phyloP scores from a whole-genome alignment of 2,888 invertebrate species.

The Lasioglossum morio region DNA sequence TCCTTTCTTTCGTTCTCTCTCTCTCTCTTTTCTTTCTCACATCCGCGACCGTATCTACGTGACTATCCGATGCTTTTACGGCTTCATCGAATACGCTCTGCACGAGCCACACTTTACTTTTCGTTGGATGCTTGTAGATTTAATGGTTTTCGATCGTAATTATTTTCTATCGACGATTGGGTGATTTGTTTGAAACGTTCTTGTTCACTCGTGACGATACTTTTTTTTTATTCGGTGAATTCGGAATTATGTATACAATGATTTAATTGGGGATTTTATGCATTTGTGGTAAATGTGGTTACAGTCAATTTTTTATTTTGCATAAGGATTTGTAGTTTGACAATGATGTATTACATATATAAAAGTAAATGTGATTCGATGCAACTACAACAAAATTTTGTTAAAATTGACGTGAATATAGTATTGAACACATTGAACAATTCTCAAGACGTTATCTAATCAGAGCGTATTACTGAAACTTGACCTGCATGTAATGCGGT shows the following conservation, averaged over 20 bases:
- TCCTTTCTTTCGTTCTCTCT: conserved; percentile 2
- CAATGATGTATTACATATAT: no score
- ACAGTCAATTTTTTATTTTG: no score
- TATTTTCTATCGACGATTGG: neutral
- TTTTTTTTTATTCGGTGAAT: neutral
- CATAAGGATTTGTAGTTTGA: no score
- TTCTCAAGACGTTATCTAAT: neutral
- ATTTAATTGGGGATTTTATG: no score
- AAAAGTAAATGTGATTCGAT: no score
- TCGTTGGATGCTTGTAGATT: neutral
- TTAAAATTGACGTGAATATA: no score
- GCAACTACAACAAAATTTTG: no score
- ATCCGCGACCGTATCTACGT: conserved; percentile 56
- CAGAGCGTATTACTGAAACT: neutral
- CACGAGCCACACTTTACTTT: conserved; percentile 4
- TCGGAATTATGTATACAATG: no score
- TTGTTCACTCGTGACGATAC: neutral
- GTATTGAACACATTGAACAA: no score
- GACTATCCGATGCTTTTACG: conserved; percentile 51
- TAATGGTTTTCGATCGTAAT: neutral
- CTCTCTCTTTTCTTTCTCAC: neutral
- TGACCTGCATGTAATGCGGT: neutral
- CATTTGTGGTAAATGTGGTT: no score
- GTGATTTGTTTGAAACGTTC: neutral
- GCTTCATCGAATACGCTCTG: conserved; percentile 59